phyloP scores from a whole-genome alignment of 2,113 vertebrate genomes.

The Orcinus orca region DNA sequence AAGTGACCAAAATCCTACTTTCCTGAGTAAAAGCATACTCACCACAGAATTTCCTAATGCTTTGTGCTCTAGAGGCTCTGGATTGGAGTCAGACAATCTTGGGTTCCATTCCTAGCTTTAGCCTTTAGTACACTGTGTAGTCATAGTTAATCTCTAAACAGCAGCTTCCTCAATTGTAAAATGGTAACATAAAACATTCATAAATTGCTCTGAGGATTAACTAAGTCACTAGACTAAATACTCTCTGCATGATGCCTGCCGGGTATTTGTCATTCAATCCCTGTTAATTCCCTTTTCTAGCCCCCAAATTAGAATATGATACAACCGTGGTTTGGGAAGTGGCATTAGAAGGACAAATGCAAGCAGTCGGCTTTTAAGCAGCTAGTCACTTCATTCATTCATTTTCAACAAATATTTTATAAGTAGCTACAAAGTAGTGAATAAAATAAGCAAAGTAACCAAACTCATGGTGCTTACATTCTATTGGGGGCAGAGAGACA shows the following conservation, averaged over 20 bases:
- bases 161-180: background rate
- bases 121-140: background rate
- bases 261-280: background rate
- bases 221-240: background rate
- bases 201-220: background rate
- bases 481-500: background rate
- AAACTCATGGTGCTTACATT: background rate
- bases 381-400: background rate
- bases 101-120: background rate
- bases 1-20: background rate
- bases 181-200: background rate
- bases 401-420: background rate
- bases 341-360: background rate
- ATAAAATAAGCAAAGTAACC: background rate
- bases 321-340: background rate
- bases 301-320: background rate
- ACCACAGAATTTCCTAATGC: background rate
- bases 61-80: background rate
- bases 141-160: background rate
- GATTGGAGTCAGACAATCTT: background rate
- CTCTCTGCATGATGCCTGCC: background rate
- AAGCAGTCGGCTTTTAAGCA: background rate
- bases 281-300: background rate
- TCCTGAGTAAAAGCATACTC: background rate
- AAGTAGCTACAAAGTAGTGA: background rate